These are phyloP conservation scores for Glaucopsyche alexis DNA, from an alignment of 2,888 invertebrate genomes.

Conservation along the genomic window DNA sequence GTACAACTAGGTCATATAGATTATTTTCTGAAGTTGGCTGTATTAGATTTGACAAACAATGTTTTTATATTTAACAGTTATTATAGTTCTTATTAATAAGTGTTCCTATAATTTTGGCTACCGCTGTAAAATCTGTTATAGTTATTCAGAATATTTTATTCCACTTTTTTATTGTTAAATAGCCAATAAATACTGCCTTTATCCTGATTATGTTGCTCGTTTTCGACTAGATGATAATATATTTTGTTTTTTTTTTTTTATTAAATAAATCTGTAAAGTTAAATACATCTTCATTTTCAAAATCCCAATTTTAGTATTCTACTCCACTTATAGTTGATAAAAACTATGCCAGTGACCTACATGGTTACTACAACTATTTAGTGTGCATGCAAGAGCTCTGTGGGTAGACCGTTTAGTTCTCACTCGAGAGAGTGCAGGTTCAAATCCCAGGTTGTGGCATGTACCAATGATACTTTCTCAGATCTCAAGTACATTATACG, in stretches of 20 bases:
- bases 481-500: no score
- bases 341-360: no score
- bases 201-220: neutral
- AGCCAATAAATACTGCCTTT: neutral
- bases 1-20: neutral
- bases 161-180: neutral
- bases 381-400: no score
- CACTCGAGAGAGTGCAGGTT: no score
- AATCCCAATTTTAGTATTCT: neutral
- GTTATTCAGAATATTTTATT: neutral
- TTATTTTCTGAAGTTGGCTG: neutral
- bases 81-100: no score
- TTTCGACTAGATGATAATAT: constrained; percentile 1
- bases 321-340: neutral
- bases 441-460: no score
- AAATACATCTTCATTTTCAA: neutral
- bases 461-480: no score
- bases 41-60: neutral
- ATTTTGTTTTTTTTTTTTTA: constrained; percentile 25
- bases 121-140: neutral
- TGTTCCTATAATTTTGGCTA: neutral
- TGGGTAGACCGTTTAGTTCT: no score
- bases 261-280: constrained; percentile 25
- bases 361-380: no score
- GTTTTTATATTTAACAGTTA: no score